Base-by-base conservation (phyloP, 2,797 vertebrate genomes). In the Ispidina lecontei region DNA sequence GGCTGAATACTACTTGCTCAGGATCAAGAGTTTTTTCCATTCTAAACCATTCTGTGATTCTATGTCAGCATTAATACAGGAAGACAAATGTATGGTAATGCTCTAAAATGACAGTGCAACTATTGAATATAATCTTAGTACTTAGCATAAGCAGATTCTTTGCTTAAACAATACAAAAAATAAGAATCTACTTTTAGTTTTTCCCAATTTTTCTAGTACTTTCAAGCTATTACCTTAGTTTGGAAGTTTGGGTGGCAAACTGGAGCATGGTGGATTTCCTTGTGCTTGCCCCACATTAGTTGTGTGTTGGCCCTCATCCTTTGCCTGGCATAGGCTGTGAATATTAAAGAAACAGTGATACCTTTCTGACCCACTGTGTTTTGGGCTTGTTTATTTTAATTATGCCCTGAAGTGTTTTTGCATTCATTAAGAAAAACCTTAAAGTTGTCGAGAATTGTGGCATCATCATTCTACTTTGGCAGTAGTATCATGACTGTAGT, bases 261-360 rank as follows among this genome's bases (percentile, higher is more conserved):
- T 14, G 41, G 37, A 49, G 18, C 5, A 3, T 39, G 1, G 1
- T 21, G 71, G 16, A 5, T 68, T 73, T 59, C 15, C 22, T 33
- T 79, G 54, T 35, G 23, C 51, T 71, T 62, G 20, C 15, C 35
- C 25, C 19, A 1, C 17, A 79, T 55, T 0, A 21, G 7, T 10
- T 0, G 1, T 10, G 9, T 25, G 46, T 37, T 69, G 26, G 18
- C 26, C 4, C 4, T 9, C n/a, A 21, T 18, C 23, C 37, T 22
- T 65, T 75, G n/a, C 37, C 18, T 49, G 49, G 22, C 25, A 33
- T 17, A 21, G 28, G 51, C 18, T 54, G 11, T n/a, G 25, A 29
- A n/a, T 54, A n/a, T 54, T 54, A 54, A 15, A 52, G 49, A 16
- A 29, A n/a, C n/a, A 29, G 28, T n/a, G 51, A 54, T 54, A 12